These are phyloP conservation scores for Gallinago jamesoni DNA, from an alignment of 2,113 vertebrate species.

Conservation along the genomic window DNA sequence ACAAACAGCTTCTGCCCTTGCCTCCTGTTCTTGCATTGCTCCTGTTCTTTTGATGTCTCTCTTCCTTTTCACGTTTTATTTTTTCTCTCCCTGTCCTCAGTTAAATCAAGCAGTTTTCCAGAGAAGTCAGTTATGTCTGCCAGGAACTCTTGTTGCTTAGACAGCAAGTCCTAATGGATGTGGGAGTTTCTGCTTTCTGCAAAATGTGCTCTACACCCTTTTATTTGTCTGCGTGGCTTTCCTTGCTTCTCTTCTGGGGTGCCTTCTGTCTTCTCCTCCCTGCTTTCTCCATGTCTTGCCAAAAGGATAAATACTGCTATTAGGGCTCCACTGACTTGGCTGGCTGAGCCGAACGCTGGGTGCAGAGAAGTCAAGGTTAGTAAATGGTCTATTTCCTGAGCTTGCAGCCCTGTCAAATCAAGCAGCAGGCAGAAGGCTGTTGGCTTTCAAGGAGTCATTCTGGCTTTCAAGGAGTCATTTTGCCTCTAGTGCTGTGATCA, in stretches of 20 bases:
- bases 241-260: not conserved
- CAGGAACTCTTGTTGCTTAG: not conserved
- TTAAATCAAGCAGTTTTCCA: not conserved
- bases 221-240: not conserved
- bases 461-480: not conserved
- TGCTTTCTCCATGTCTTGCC: not conserved
- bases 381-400: slow-evolving; percentile 7
- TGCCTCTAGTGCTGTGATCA: not conserved
- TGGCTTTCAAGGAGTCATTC: not conserved
- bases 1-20: not conserved
- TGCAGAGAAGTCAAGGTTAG: not conserved
- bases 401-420: not conserved
- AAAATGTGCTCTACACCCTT: not conserved
- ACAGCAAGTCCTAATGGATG: not conserved
- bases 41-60: not conserved
- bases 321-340: not conserved
- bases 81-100: not conserved
- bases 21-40: not conserved
- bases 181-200: not conserved
- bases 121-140: not conserved
- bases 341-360: not conserved
- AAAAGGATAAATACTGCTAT: not conserved
- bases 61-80: not conserved
- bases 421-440: not conserved
- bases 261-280: not conserved